Percentiles rank a stretch among this genome's conserved stretches.
phyloP scores from a whole-genome alignment of 2,113 vertebrate genomes.

The Nycticryphes semicollaris region DNA sequence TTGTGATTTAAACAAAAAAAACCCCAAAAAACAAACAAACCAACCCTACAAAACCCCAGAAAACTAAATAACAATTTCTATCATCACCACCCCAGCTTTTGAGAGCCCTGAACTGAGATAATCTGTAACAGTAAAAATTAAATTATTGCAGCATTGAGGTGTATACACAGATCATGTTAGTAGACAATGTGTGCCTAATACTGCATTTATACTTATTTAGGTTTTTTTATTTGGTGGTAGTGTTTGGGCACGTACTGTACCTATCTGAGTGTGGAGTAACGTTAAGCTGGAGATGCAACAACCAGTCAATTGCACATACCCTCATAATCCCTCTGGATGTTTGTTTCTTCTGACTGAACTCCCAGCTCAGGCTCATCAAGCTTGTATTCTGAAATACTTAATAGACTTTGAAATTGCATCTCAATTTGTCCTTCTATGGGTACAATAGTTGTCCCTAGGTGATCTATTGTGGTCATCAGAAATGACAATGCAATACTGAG shows the following conservation, averaged over 20 bases:
- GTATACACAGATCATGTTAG: background rate
- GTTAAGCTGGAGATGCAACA: background rate
- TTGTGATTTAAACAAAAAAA: background rate
- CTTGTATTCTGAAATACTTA: background rate
- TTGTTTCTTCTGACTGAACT: background rate
- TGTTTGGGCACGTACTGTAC: background rate
- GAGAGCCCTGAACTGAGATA: background rate
- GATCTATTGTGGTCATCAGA: background rate
- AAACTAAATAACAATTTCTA: background rate
- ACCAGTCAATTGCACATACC: background rate
- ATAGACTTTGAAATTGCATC: background rate
- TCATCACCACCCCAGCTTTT: background rate
- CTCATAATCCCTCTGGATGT: background rate
- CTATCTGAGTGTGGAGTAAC: background rate
- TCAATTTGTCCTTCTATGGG: background rate
- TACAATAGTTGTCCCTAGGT: background rate
- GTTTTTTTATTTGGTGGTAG: background rate
- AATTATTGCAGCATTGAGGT: background rate
- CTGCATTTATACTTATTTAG: background rate
- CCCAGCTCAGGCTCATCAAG: background rate
- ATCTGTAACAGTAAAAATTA: background rate
- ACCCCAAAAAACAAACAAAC: background rate
- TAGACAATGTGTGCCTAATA: background rate
- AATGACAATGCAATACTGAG: background rate
- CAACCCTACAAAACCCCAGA: no score